Evolutionary conservation across 2,797 vertebrate genomes (phyloP), one percentile per base, ranked within the genome.

Genomic region (Acropternis orthonyx): DNA sequence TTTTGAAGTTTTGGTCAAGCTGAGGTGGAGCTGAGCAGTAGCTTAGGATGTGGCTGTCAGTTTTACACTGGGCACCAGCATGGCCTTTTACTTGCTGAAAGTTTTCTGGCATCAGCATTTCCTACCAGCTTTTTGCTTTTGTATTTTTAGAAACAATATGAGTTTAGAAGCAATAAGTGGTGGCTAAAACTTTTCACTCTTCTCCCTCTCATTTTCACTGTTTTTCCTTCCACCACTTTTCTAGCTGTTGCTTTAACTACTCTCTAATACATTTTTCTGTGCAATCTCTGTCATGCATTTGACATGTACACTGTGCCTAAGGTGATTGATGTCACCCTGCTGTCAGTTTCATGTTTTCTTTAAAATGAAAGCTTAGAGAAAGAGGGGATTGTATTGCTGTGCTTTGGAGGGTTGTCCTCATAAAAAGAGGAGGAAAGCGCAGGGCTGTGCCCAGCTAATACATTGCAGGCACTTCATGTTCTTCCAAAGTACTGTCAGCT

Each of bases 401-500:
- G 41, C 27, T 86, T 78, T 52, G 36, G 41, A 94, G 32, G 8
- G 39, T 23, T 54, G 28, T 17, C 28, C n/a, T 65, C 51, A 2
- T 6, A 27, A 1, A 6, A 65, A 80, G 58, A 81, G 65, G 85
- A 55, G 63, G 27, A 28, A 85, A 81, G 27, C 14, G 4, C 62
- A 78, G 77, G 62, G 73, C 41, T 24, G 62, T 72, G 85, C 63
- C 30, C 2, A 6, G 49, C 49, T 86, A 49, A 61, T 54, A 39
- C 19, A 17, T 37, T 30, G 76, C 87, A 92, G 89, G n/a, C 78
- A 76, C 89, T 85, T 67, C 48, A 48, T 4, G 4, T 55, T 87
- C 61, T 37, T 96, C 91, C 82, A 74, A 88, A 95, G 52, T 85
- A n/a, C 94, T 95, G 91, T 94, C 95, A 95, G 41, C 94, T 93